Evolutionary conservation across 2,797 vertebrate species (phyloP).

Genomic region (Diplodus puntazzo): DNA sequence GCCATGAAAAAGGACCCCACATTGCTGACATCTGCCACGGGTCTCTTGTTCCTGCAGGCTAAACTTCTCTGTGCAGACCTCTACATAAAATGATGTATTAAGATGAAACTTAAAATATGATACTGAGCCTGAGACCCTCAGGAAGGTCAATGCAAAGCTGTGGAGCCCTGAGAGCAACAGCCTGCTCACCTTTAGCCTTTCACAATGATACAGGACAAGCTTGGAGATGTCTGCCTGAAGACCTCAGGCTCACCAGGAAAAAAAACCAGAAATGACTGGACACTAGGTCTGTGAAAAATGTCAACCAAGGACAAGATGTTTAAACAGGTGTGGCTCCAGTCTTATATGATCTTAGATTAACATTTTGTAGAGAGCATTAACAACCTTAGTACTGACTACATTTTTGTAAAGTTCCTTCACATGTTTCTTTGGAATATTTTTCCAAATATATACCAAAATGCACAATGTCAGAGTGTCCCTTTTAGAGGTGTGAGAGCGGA

Average conservation of each 20-base stretch:
- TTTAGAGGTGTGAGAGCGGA: slow-evolving; percentile 20
- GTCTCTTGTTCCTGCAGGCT: neutral
- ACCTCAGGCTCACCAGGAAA: neutral
- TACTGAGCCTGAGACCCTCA: neutral
- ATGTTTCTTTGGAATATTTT: neutral
- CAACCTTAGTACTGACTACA: slow-evolving; percentile 1
- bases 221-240: neutral
- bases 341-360: neutral
- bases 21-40: neutral
- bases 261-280: neutral
- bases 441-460: neutral
- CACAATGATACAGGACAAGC: slow-evolving; percentile 15
- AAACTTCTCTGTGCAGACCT: neutral
- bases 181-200: slow-evolving; percentile 37
- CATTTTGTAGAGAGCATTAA: neutral
- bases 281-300: neutral
- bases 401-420: slow-evolving; percentile 8
- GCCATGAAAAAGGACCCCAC: neutral
- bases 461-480: slow-evolving; percentile 40
- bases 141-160: slow-evolving; percentile 15
- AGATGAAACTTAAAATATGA: slow-evolving; percentile 4
- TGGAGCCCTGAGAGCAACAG: neutral
- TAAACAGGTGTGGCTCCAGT: neutral
- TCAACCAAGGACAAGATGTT: neutral
- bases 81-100: slow-evolving; percentile 1